phyloP scores from a whole-genome alignment of 2,888 invertebrate genomes.

The Epicampocera succincta region DNA sequence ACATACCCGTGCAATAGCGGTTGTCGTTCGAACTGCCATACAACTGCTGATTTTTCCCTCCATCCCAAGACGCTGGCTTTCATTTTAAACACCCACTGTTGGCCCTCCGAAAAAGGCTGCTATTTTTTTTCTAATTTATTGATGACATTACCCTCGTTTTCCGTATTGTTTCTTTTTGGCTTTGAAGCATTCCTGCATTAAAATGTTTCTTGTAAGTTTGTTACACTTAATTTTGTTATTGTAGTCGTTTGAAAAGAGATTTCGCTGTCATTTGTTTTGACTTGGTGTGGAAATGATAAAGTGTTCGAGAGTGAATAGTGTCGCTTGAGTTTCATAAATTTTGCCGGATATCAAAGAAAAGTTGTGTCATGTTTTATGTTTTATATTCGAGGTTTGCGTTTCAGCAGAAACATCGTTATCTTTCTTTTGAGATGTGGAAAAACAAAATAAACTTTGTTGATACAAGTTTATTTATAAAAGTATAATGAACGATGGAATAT shows the following conservation, averaged over 20 bases:
- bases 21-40: conserved; percentile 31
- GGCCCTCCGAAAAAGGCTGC: neutral
- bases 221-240: conserved; percentile 30
- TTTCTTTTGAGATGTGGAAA: no score
- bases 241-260: conserved; percentile 3
- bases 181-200: conserved; percentile 32
- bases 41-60: conserved; percentile 42
- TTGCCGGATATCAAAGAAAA: conserved; percentile 69
- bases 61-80: conserved; percentile 18
- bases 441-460: no score
- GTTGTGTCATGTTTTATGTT: conserved; percentile 52
- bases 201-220: conserved; percentile 45
- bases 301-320: conserved; percentile 70
- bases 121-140: neutral
- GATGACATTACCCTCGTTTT: conserved; percentile 12
- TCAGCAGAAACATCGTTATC: neutral
- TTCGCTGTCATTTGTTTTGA: conserved; percentile 36
- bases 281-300: conserved; percentile 71
- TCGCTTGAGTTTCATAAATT: conserved; percentile 72
- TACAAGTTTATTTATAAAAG: neutral
- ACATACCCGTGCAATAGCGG: no score
- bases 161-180: conserved; percentile 20
- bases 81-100: neutral
- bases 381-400: conserved; percentile 1
- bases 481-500: neutral